Evolutionary conservation across 2,888 invertebrate genomes (phyloP).

Genomic region (Rotaria socialis): DNA sequence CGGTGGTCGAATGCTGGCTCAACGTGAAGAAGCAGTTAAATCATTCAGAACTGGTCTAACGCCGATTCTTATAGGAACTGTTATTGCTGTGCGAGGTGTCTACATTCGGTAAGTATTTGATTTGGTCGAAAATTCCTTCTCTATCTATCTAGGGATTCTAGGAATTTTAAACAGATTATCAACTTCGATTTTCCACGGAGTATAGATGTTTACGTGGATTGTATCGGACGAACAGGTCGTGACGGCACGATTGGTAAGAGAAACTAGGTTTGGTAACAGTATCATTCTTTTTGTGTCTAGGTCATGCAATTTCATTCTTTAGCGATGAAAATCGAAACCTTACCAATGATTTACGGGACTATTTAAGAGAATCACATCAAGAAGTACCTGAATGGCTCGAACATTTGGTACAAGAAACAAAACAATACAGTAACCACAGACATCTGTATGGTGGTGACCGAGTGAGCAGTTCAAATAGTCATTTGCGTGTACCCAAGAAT

Average conservation of each 20-base stretch:
- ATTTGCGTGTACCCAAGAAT: neutral
- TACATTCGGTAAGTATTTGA: constrained; percentile 33
- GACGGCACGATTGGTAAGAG: constrained; percentile 40
- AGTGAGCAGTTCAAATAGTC: neutral
- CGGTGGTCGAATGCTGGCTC: constrained; percentile 91
- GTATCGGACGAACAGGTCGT: constrained; percentile 46
- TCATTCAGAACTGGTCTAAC: constrained; percentile 85
- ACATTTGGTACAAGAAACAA: neutral
- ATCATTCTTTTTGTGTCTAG: constrained; percentile 56
- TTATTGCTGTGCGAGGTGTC: constrained; percentile 63
- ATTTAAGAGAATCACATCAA: constrained; percentile 91
- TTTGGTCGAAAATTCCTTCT: too few species aligned
- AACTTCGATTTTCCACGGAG: constrained; percentile 44
- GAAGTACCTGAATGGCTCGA: constrained; percentile 72
- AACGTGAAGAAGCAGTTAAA: constrained; percentile 90
- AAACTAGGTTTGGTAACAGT: neutral
- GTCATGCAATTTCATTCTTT: constrained; percentile 96
- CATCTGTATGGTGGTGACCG: neutral
- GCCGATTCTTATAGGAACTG: constrained; percentile 91
- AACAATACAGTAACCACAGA: neutral
- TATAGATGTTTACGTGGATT: constrained; percentile 45
- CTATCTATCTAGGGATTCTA: neutral
- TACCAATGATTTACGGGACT: constrained; percentile 81
- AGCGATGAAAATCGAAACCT: constrained; percentile 95
- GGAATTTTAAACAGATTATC: constrained; percentile 44